A percentile compares a stretch with the other conserved stretches of the same genome.
phyloP scores from a whole-genome alignment of 1,140 invertebrate species.

The Thereuonema tuberculata region DNA sequence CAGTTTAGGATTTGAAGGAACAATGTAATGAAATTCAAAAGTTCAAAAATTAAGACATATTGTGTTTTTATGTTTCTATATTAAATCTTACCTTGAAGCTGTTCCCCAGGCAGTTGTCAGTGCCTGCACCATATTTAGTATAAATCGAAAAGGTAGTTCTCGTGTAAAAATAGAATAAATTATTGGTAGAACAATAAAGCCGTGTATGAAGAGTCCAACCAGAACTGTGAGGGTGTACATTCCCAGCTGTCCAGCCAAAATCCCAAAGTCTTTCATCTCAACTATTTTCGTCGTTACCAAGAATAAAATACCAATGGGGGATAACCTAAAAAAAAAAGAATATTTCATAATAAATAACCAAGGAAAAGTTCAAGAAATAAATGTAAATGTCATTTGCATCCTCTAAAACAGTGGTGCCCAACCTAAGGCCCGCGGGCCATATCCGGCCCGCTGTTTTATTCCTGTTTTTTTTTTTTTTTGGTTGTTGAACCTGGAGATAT shows the following conservation, averaged over 20 bases:
- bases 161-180: conserved; percentile 65
- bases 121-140: conserved; percentile 72
- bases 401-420: too few species aligned
- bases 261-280: conserved; percentile 65
- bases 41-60: too few species aligned
- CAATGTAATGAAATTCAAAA: too few species aligned
- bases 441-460: too few species aligned
- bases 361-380: too few species aligned
- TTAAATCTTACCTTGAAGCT: conserved; percentile 62
- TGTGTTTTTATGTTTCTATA: not conserved
- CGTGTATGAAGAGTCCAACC: conserved; percentile 73
- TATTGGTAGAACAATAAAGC: conserved; percentile 68
- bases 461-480: too few species aligned
- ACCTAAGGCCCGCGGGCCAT: too few species aligned
- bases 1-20: too few species aligned
- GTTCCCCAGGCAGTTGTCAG: conserved; percentile 83
- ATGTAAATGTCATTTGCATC: too few species aligned
- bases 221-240: conserved; percentile 85
- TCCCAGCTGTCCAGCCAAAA: conserved; percentile 69
- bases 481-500: too few species aligned
- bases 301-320: conserved; percentile 81
- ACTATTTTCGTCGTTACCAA: conserved; percentile 78
- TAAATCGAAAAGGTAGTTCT: conserved; percentile 61
- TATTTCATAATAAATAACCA: too few species aligned
- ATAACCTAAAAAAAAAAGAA: conserved; percentile 51